Conservation (phyloP, 2,888 invertebrate species). For the Pyrrhia umbra region DNA sequence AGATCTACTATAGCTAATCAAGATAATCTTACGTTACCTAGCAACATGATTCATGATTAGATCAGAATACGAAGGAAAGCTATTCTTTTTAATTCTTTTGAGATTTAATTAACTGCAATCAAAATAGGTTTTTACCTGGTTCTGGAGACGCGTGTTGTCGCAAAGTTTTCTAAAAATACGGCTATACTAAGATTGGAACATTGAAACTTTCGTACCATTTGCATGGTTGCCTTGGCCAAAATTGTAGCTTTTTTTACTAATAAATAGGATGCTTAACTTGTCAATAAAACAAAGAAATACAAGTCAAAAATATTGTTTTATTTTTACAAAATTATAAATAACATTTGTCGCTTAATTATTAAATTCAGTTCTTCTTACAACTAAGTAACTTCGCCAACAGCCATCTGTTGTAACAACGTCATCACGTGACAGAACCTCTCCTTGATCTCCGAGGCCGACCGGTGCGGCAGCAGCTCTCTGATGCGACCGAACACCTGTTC, state of each 20-base stretch:
- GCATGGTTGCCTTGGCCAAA: not conserved
- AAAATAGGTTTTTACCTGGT: not conserved
- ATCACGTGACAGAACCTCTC: conserved; percentile 91
- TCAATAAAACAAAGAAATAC: conserved; percentile 26
- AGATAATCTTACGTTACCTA: no score
- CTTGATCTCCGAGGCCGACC: conserved; percentile 90
- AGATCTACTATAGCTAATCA: not conserved
- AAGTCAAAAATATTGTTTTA: conserved; percentile 72
- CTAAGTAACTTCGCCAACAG: conserved; percentile 85
- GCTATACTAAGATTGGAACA: no score
- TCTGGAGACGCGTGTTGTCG: no score
- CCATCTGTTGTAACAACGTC: conserved; percentile 91
- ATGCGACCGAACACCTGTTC: conserved; percentile 91
- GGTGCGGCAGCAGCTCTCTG: conserved; percentile 87
- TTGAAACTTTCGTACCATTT: no score
- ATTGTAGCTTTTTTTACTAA: not conserved
- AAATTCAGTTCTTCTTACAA: conserved; percentile 68
- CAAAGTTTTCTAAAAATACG: no score
- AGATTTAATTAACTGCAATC: not conserved
- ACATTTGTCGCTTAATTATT: conserved; percentile 69
- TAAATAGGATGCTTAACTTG: not conserved
- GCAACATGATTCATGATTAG: not conserved
- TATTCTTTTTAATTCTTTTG: not conserved
- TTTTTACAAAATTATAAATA: conserved; percentile 86
- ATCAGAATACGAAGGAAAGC: not conserved